Base-by-base conservation (phyloP, 2,113 vertebrate genomes). In the Ancistrus triradiatus region DNA sequence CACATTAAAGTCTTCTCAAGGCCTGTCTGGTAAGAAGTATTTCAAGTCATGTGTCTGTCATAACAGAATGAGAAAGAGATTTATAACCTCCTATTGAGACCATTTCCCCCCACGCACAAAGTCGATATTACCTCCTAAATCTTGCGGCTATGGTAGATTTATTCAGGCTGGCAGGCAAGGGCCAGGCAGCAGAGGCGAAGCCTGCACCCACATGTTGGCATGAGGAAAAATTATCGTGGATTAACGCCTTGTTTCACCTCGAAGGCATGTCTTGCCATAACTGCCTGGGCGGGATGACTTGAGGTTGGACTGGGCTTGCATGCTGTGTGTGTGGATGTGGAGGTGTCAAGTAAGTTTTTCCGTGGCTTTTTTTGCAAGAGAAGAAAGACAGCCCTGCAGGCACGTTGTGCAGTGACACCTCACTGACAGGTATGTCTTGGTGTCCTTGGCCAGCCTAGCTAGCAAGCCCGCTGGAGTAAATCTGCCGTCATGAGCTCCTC, bases 321-420 rank as follows among this genome's bases (percentile, higher is more conserved):
- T 21, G 18, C 52, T 28, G 27, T 35, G 63, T 42, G 24, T 51
- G 48, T 33, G 65, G 49, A 67, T 68, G 65, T 63, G 65, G 60
- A 75, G 68, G 65, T 72, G 69, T 68, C 59, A 50, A 75, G 68
- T 72, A 64, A 75, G 59, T 71, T 61, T 75, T 75, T 71, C 69
- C 73, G 53, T 59, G 60, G 64, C 38, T 50, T 63, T 63, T 69
- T 53, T 21, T 35, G n/a, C 60, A 31, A 17, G 38, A 64, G 69
- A 56, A 69, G 57, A 73, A 69, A 74, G 66, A 37, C 28, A 57
- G 42, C 27, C 37, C 17, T 59, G 64, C 28, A 57, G 60, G 55
- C 42, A 31, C 11, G 43, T 42, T 59, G 43, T 53, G 15, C 64
- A 53, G 64, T 75, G 69, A 68, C 73, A 68, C 73, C 69, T 72